phyloP scores from a whole-genome alignment of 1,140 invertebrate species.

The Diploscapter pachys region DNA sequence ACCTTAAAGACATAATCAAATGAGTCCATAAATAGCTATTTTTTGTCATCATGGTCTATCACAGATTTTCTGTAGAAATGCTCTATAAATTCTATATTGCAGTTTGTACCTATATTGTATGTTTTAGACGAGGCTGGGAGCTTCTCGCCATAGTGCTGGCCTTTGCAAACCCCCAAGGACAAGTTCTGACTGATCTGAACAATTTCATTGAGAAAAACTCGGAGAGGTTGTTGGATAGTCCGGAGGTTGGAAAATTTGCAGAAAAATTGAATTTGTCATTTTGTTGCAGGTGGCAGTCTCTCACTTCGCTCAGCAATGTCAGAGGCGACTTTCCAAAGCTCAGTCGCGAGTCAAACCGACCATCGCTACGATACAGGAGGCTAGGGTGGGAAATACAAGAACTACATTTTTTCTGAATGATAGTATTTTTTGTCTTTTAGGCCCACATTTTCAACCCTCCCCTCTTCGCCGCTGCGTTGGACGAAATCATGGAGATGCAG shows the following conservation, averaged over 20 bases:
- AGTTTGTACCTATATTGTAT: not conserved
- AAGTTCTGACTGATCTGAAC: constrained; percentile 79
- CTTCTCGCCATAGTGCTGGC: constrained; percentile 83
- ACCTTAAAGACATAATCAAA: too few relatives aligned
- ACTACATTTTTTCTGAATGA: too few relatives aligned
- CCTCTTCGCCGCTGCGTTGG: constrained; percentile 79
- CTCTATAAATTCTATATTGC: not conserved
- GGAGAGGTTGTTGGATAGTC: constrained; percentile 72
- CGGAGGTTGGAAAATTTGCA: constrained; percentile 64
- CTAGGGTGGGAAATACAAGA: constrained; percentile 1
- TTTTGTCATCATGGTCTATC: too few relatives aligned
- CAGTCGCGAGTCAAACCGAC: constrained; percentile 63
- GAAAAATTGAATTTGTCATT: not conserved
- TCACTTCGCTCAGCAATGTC: constrained; percentile 40
- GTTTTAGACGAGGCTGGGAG: constrained; percentile 74
- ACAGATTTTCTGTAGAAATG: too few relatives aligned
- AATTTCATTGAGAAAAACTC: constrained; percentile 83
- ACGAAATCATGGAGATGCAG: constrained; percentile 88
- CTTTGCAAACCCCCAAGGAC: constrained; percentile 87
- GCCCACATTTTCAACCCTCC: constrained; percentile 88
- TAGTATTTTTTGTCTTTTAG: constrained; percentile 61
- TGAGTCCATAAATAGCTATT: too few relatives aligned
- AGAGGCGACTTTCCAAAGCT: constrained; percentile 73
- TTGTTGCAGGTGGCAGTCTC: constrained; percentile 30
- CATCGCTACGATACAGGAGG: constrained; percentile 84